phyloP scores from a whole-genome alignment of 2,888 invertebrate species.

The Ethmia dodecea region DNA sequence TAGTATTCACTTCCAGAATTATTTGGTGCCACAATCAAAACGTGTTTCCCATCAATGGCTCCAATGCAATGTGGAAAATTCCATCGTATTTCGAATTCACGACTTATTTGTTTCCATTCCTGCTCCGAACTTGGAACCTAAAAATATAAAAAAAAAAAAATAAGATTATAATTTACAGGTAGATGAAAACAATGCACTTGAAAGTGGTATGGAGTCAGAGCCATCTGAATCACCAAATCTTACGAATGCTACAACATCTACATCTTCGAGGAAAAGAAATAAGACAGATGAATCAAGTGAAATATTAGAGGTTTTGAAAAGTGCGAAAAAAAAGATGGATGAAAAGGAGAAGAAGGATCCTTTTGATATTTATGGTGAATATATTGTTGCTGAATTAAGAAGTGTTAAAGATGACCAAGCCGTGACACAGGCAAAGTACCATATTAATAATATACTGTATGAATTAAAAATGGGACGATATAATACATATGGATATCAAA shows the following conservation, averaged over 20 bases:
- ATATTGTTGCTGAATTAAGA: background rate
- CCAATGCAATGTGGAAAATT: conserved; percentile 25
- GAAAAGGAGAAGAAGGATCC: background rate
- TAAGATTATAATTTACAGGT: background rate
- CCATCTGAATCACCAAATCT: background rate
- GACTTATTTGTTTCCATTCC: conserved; percentile 18
- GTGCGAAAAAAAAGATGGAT: background rate
- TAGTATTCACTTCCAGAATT: conserved; percentile 25
- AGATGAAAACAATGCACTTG: background rate
- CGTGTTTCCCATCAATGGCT: conserved; percentile 16
- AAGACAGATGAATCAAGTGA: background rate
- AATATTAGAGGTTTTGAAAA: background rate
- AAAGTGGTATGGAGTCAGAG: background rate
- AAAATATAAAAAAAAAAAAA: conserved; percentile 9
- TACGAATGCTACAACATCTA: background rate
- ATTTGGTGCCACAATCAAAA: conserved; percentile 21
- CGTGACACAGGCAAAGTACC: background rate
- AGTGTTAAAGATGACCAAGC: background rate
- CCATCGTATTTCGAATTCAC: conserved; percentile 22
- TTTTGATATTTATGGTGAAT: background rate
- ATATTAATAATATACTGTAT: background rate
- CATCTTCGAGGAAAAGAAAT: background rate
- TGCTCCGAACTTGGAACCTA: conserved; percentile 22
- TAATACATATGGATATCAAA: background rate
- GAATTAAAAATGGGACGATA: background rate